Conservation (phyloP, 2,888 invertebrate genomes). For the Cheilosia urbana region DNA sequence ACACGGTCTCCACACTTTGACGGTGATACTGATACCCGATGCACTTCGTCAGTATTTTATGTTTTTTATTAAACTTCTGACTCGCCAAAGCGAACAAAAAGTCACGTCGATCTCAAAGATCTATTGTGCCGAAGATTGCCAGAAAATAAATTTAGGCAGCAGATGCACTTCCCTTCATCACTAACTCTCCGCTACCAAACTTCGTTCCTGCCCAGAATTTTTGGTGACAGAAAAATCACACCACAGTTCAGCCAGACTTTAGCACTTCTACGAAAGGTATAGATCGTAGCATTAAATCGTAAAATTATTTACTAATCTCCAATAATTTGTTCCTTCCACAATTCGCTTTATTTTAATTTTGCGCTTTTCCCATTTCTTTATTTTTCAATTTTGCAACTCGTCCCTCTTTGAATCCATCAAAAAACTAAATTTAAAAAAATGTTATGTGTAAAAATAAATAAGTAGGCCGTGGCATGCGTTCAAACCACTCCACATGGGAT, state of each 20-base stretch:
- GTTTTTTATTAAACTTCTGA: too few relatives aligned
- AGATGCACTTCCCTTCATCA: too few relatives aligned
- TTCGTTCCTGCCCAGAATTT: too few relatives aligned
- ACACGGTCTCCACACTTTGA: too few relatives aligned
- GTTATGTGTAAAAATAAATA: slow-evolving; percentile 64
- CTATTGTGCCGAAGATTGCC: too few relatives aligned
- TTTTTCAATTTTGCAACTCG: slow-evolving; percentile 23
- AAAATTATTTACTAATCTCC: background rate
- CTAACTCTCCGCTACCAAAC: too few relatives aligned
- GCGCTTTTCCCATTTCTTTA: slow-evolving; percentile 22
- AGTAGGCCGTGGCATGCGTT: slow-evolving; percentile 83
- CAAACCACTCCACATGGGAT: slow-evolving; percentile 92
- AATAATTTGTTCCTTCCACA: slow-evolving; percentile 26
- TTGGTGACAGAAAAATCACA: background rate
- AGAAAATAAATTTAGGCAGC: too few relatives aligned
- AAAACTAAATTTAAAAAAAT: slow-evolving; percentile 30
- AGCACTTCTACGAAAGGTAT: slow-evolving; percentile 27
- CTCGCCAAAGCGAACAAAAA: too few relatives aligned
- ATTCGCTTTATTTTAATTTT: slow-evolving; percentile 37
- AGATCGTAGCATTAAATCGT: background rate
- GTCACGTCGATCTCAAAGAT: too few relatives aligned
- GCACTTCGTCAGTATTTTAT: too few relatives aligned
- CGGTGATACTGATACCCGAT: too few relatives aligned
- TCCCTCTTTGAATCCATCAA: slow-evolving; percentile 50
- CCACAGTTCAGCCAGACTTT: too few relatives aligned